Base-by-base conservation (phyloP, 2,797 vertebrate species). In the Pogoniulus pusillus region DNA sequence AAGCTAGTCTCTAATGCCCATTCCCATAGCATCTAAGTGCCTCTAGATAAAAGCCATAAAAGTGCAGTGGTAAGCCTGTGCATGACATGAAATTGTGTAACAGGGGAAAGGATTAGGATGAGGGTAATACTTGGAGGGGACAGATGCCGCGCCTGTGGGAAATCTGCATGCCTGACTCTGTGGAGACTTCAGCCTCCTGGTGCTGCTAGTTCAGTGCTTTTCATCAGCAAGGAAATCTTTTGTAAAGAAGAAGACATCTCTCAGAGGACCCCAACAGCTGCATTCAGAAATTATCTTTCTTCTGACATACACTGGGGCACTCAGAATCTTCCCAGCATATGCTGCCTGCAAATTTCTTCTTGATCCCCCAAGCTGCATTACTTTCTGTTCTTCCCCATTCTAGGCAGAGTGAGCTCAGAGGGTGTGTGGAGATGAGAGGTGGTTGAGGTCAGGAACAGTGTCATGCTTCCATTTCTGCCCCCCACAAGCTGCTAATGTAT, bases 41-140 rank as follows among this genome's bases (percentile, higher is more conserved):
- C 49, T 92, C 54, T n/a, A 71, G 85, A 93, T 94, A 83, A 96
- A 96, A 95, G 89, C 85, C 26, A 47, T 58, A 6, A 41, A 81
- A 92, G 85, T 88, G 77, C 64, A 87, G 74, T 68, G 82, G 80
- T 29, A 60, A 89, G 73, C 58, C 60, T 69, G 58, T 82, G 59
- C 53, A 5, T 54, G 78, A 82, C 71, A 80, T 49, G 75, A 80
- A 90, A 86, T 34, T 82, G 77, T 84, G 51, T 82, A 83, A 82
- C 37, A 62, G 71, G 68, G 71, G 85, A 85, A 87, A 62, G 77
- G 81, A 86, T 82, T 66, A 84, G 68, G 85, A 51, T 68, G 41
- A 70, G 54, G 80, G 69, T 71, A 82, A 64, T 74, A 26, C 83
- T 79, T 82, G 3, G 77, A 92, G 85, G 71, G 75, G 62, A 73